A percentile compares a stretch with the other conserved stretches of the same genome.
Evolutionary conservation across 2,113 vertebrate species (phyloP).

Genomic region (Erythrocebus patas): DNA sequence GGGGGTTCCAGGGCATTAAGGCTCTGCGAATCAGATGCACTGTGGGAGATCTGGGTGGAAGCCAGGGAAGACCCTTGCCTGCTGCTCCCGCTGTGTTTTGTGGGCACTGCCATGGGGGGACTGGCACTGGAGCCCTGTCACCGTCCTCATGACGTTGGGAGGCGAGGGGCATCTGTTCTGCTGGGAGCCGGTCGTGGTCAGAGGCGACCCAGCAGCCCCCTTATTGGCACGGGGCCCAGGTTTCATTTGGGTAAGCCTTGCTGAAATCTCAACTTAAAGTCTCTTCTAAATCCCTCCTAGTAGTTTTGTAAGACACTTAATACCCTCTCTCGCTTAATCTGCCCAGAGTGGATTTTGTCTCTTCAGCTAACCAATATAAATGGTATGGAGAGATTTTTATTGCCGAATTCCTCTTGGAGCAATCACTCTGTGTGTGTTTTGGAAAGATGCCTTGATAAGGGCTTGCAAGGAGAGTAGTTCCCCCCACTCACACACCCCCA

Average conservation of each 20-base stretch:
- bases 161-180: background rate
- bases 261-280: slow-evolving; percentile 23
- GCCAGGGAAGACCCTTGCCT: background rate
- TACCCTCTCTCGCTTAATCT: background rate
- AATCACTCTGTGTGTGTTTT: background rate
- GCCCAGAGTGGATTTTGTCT: slow-evolving; percentile 33
- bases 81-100: background rate
- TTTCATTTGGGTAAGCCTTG: slow-evolving; percentile 3
- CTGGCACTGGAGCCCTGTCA: background rate
- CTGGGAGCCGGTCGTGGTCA: background rate
- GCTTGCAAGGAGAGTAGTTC: background rate
- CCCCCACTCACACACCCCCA: background rate
- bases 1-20: background rate
- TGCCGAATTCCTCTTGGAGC: background rate
- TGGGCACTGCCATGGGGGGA: background rate
- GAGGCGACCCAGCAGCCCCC: background rate
- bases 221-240: background rate
- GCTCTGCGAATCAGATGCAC: background rate
- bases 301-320: slow-evolving; percentile 43
- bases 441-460: background rate
- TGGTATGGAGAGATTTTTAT: background rate
- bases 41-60: background rate
- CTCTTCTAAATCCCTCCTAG: slow-evolving; percentile 49
- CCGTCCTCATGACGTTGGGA: background rate
- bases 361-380: background rate